A percentile compares a stretch with the other conserved stretches of the same genome.
Evolutionary conservation across 2,797 vertebrate genomes (phyloP).

Genomic region (Ptychadena robeensis): DNA sequence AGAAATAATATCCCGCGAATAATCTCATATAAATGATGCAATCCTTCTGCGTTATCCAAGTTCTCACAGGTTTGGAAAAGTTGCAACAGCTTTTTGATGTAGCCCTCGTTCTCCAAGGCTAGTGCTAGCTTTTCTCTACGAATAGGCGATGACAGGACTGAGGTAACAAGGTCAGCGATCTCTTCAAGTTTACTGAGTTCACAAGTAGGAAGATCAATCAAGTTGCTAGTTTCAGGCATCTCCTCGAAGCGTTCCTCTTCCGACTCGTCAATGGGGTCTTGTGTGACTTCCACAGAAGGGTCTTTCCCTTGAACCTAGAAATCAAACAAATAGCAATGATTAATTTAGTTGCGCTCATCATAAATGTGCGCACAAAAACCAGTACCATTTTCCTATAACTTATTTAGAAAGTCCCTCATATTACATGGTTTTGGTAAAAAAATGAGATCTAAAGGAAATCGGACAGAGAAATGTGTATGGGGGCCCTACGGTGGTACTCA

Average conservation of each 20-base stretch:
- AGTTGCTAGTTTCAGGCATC: constrained; percentile 93
- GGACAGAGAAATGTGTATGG: no score
- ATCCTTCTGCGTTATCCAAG: constrained; percentile 92
- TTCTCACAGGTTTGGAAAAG: constrained; percentile 97
- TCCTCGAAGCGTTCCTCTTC: constrained; percentile 98
- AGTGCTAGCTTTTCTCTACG: constrained; percentile 95
- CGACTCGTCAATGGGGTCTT: constrained; percentile 96
- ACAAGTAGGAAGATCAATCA: constrained; percentile 93
- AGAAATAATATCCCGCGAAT: constrained; percentile 96
- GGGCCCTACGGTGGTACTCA: no score
- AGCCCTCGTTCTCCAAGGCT: constrained; percentile 94
- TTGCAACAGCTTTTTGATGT: constrained; percentile 96
- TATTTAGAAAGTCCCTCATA: no score
- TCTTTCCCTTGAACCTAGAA: constrained; percentile 96
- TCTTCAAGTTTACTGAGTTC: constrained; percentile 94
- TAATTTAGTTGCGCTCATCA: neutral
- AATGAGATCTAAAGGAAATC: no score
- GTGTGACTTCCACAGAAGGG: constrained; percentile 95
- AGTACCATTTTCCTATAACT: no score
- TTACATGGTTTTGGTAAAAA: no score
- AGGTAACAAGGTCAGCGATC: constrained; percentile 96
- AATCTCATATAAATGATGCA: constrained; percentile 97
- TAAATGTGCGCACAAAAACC: neutral
- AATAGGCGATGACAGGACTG: constrained; percentile 95
- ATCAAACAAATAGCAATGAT: neutral